Percentiles rank a stretch among this genome's conserved stretches.
Evolutionary conservation across 2,888 invertebrate species (phyloP).

Genomic region (Mechanitis mazaeus): DNA sequence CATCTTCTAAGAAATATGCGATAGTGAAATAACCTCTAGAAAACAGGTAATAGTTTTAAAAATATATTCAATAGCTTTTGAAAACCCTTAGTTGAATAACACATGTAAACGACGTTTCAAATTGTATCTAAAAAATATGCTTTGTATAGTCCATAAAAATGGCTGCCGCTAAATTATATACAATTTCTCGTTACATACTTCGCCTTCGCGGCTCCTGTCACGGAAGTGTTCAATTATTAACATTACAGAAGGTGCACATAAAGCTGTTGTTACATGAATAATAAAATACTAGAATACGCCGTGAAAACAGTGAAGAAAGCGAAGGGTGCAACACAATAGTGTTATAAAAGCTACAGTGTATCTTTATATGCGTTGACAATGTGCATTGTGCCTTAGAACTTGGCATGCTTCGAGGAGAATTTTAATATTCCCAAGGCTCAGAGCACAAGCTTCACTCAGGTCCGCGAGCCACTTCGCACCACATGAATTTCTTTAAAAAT

Average conservation of each 20-base stretch:
- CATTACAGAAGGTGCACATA: conserved; percentile 58
- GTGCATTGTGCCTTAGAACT: conserved; percentile 62
- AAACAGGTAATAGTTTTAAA: conserved; percentile 17
- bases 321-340: conserved; percentile 66
- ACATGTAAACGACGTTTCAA: conserved; percentile 21
- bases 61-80: conserved; percentile 17
- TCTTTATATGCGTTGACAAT: conserved; percentile 71
- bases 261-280: conserved; percentile 69
- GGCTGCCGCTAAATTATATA: conserved; percentile 37
- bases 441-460: conserved; percentile 46
- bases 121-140: conserved; percentile 26
- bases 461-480: conserved; percentile 48
- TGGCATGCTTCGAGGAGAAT: conserved; percentile 36
- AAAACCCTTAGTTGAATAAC: conserved; percentile 18
- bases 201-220: conserved; percentile 48
- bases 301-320: conserved; percentile 66
- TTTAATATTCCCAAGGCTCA: conserved; percentile 41
- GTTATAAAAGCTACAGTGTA: conserved; percentile 71
- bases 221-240: conserved; percentile 69
- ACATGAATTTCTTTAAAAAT: conserved; percentile 51
- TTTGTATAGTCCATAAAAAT: conserved; percentile 29
- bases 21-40: conserved; percentile 9
- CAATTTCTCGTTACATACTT: conserved; percentile 38
- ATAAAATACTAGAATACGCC: conserved; percentile 66
- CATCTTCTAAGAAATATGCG: conserved; percentile 11